A percentile compares a stretch with the other conserved stretches of the same genome.
phyloP scores from a whole-genome alignment of 2,797 vertebrate species.

The Mareca penelope region DNA sequence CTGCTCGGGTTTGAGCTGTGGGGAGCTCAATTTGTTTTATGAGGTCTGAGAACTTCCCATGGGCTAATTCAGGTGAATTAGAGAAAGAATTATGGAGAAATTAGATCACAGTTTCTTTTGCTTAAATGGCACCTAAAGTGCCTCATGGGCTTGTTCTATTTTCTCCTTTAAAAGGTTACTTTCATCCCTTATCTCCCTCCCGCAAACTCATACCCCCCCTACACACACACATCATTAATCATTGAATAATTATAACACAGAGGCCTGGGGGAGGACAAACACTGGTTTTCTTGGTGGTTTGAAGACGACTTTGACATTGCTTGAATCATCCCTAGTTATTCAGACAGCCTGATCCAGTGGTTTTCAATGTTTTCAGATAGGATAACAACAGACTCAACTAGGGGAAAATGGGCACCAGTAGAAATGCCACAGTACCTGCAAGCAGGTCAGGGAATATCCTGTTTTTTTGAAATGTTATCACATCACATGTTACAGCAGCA shows the following conservation, averaged over 20 bases:
- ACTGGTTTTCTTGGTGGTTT: background rate
- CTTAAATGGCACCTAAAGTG: background rate
- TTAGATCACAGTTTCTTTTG: background rate
- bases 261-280: background rate
- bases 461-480: background rate
- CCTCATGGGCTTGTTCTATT: background rate
- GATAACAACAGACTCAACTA: background rate
- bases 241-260: background rate
- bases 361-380: background rate
- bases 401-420: background rate
- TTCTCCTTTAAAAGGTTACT: background rate
- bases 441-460: conserved; percentile 13
- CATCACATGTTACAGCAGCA: background rate
- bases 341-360: background rate
- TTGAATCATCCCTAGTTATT: background rate
- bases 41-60: conserved; percentile 15
- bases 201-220: background rate
- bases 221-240: background rate
- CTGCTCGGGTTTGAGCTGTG: background rate
- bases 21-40: background rate
- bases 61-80: conserved; percentile 2
- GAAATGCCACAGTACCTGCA: background rate
- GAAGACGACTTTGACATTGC: background rate
- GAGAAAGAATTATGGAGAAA: background rate
- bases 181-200: conserved; percentile 26